Conservation (phyloP, 2,797 vertebrate genomes). For the Macrochelys suwanniensis region DNA sequence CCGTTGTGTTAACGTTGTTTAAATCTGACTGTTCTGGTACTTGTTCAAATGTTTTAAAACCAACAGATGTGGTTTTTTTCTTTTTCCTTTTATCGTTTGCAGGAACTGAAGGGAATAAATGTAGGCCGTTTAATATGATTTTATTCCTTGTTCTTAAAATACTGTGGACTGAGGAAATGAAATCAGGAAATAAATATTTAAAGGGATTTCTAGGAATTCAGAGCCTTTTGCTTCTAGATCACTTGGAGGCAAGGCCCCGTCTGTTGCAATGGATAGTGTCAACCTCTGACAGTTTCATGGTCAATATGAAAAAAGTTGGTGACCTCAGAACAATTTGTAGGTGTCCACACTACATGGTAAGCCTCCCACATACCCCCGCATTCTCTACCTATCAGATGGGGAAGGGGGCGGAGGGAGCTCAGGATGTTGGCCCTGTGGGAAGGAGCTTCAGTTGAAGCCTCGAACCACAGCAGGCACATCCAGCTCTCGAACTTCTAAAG, state of each 20-base stretch:
- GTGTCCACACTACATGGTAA: rapidly evolving
- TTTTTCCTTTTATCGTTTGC: neutral
- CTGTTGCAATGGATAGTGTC: neutral
- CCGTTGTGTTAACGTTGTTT: neutral
- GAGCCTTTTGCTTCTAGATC: rapidly evolving
- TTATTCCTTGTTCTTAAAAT: slow-evolving; percentile 15
- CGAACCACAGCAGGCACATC: neutral
- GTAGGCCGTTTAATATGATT: slow-evolving; percentile 16
- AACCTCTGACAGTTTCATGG: rapidly evolving
- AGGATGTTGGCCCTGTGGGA: too few relatives aligned
- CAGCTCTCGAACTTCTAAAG: too few relatives aligned
- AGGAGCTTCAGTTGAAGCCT: too few relatives aligned
- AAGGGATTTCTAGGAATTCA: rapidly evolving
- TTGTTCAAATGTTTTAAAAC: neutral
- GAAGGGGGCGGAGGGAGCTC: rapidly evolving
- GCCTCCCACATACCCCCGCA: too few relatives aligned
- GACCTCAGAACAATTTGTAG: neutral
- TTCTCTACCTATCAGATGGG: too few relatives aligned
- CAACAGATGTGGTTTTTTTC: neutral
- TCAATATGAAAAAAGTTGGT: neutral
- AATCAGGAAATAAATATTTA: slow-evolving; percentile 34
- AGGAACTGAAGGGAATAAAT: slow-evolving; percentile 34
- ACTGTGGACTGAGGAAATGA: neutral
- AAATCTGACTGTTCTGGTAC: neutral
- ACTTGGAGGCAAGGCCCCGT: rapidly evolving